Conservation (phyloP, 2,113 vertebrate species). For the Taxidea taxus region DNA sequence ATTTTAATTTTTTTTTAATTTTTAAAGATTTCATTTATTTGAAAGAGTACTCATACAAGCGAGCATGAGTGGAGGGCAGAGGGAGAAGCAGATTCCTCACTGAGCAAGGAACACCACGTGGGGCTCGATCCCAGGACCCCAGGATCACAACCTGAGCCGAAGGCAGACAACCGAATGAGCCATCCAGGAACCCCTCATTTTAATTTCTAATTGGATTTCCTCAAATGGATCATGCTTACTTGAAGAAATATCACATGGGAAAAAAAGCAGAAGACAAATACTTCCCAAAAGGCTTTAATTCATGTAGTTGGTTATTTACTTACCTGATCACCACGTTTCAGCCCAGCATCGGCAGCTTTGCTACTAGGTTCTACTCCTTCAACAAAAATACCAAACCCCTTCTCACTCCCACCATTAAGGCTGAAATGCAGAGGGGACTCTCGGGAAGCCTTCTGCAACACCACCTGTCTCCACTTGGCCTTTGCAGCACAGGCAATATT, state of each 20-base stretch:
- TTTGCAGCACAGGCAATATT: constrained; percentile 98
- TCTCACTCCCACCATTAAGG: constrained; percentile 93
- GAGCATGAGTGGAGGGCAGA: background rate
- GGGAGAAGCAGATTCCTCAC: background rate
- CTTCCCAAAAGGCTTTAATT: background rate
- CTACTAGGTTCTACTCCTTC: constrained; percentile 91
- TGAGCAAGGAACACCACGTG: background rate
- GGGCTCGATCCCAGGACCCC: background rate
- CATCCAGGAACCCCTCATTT: background rate
- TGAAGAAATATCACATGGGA: background rate
- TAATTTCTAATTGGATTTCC: background rate
- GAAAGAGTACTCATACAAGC: background rate
- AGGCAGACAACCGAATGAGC: background rate
- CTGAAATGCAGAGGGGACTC: constrained; percentile 93
- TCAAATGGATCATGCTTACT: background rate
- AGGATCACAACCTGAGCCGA: background rate
- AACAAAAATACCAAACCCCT: constrained; percentile 95
- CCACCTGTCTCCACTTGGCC: constrained; percentile 95
- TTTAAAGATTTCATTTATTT: background rate
- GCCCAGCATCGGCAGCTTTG: constrained; percentile 93
- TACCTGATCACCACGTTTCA: constrained; percentile 98
- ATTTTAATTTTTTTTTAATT: background rate
- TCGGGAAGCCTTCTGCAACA: constrained; percentile 91
- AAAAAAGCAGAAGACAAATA: background rate
- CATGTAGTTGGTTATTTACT: background rate